A percentile compares a stretch with the other conserved stretches of the same genome.
Evolutionary conservation across 1,140 invertebrate genomes (phyloP).

Genomic region (Drosophila chauvacae): DNA sequence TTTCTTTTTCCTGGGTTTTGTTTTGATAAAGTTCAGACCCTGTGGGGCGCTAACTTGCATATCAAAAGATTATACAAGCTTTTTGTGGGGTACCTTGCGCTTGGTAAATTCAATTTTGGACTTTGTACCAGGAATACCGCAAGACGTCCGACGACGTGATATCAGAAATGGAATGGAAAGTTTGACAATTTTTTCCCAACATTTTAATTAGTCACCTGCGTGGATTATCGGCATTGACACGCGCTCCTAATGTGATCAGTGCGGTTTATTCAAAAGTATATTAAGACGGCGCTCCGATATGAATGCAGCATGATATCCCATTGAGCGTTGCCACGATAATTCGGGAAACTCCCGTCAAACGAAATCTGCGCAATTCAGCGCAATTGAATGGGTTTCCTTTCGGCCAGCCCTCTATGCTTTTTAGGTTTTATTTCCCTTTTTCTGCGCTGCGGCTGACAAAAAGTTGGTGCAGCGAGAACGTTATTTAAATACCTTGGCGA

Average conservation of each 20-base stretch:
- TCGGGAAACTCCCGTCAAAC: constrained; percentile 18
- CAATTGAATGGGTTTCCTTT: constrained; percentile 69
- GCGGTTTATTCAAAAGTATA: constrained; percentile 9
- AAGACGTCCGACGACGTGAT: constrained; percentile 4
- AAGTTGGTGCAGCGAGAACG: constrained; percentile 69
- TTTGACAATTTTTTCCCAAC: constrained; percentile 17
- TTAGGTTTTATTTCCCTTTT: constrained; percentile 30
- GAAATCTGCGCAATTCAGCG: constrained; percentile 45
- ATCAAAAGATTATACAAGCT: not conserved
- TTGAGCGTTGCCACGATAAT: constrained; percentile 11
- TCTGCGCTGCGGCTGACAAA: constrained; percentile 58
- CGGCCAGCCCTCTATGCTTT: constrained; percentile 9
- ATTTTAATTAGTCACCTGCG: constrained; percentile 42
- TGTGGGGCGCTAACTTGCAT: not conserved
- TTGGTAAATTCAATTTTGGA: constrained; percentile 9
- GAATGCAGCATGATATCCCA: constrained; percentile 33
- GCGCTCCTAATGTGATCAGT: constrained; percentile 10
- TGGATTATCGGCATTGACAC: constrained; percentile 33
- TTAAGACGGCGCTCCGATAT: constrained; percentile 18
- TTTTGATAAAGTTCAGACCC: not conserved
- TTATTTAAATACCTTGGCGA: constrained; percentile 78
- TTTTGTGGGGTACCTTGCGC: not conserved
- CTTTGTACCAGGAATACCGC: constrained; percentile 20
- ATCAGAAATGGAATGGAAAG: constrained; percentile 21
- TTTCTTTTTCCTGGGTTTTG: not conserved